Evolutionary conservation across 2,888 invertebrate species (phyloP).

Genomic region (Amblyjoppa proteus): DNA sequence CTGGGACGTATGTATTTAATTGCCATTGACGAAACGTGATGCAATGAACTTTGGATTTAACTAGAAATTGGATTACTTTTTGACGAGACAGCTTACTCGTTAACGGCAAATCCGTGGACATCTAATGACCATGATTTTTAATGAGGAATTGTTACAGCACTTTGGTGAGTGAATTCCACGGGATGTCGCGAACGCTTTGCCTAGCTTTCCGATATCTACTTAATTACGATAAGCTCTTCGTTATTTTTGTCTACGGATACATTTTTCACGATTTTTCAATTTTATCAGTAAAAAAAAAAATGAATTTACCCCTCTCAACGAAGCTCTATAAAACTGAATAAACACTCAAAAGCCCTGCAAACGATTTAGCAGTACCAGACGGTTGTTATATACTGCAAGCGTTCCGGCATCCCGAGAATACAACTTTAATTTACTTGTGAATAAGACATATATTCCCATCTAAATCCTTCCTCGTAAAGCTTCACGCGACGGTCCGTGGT

Average conservation of each 20-base stretch:
- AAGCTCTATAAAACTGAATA: too few species aligned
- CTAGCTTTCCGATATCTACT: too few species aligned
- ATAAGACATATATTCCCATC: constrained; percentile 25
- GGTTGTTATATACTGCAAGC: constrained; percentile 5
- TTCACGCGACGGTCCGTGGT: not conserved
- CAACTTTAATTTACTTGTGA: constrained; percentile 1
- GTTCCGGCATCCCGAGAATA: not conserved
- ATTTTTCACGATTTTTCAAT: too few species aligned
- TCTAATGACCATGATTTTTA: not conserved
- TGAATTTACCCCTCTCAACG: too few species aligned
- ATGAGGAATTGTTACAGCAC: too few species aligned
- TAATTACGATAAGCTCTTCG: too few species aligned
- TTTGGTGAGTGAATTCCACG: too few species aligned
- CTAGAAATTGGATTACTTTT: not conserved
- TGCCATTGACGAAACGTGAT: not conserved
- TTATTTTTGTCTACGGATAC: too few species aligned
- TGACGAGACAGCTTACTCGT: not conserved
- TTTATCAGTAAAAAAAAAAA: too few species aligned
- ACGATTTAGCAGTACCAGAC: not conserved
- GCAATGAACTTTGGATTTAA: not conserved
- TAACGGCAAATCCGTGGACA: not conserved
- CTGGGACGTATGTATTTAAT: too few species aligned
- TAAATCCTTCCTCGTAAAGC: constrained; percentile 14
- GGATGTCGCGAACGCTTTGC: too few species aligned
- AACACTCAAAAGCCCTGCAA: not conserved